Evolutionary conservation across 2,888 invertebrate species (phyloP), one percentile per base, ranked within the genome.

Genomic region (Saturnia japonica): DNA sequence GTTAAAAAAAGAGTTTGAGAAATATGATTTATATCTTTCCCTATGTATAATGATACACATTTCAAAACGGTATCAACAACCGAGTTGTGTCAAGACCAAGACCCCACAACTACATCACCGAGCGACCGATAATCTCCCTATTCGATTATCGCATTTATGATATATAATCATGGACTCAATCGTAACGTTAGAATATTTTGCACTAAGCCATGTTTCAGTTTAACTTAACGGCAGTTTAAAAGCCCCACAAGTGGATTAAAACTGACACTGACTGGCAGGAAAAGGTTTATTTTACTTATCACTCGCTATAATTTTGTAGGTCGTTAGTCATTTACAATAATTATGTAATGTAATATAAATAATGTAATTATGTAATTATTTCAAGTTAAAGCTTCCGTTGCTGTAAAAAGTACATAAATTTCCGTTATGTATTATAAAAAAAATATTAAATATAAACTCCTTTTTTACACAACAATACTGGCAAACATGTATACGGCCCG

Each of bases 121-220:
- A n/a, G 76, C 78, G 77, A 74, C 76, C 78, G 82, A 88, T 89
- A 88, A 90, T 89, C 89, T 87, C 88, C 89, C 89, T 87, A 85
- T 64, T 69, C 74, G 86, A 87, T 89, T 86, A 90, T 89, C 89
- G 72, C 67, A 54, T 25, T 11, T 25, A 66, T 57, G 16, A 64
- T 69, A 62, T 28, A 64, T 16, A n/a, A 62, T 68, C 69, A 67
- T 69, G 9, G 22, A 60, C 25, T 14, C 28, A 28, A 25, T 60
- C 12, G 7, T 28, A 60, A 28, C 28, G 57, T 60, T 60, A 60
- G 28, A 16, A 28, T 28, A 60, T 12, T 51, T 28, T 28, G 57
- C 57, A 60, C 25, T 12, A 14, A 60, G 25, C 25, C 57, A 3
- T 28, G 14, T 25, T 28, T 28, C 28, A 14, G 12, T 60, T 54